Evolutionary conservation across 2,797 vertebrate species (phyloP), one percentile per base, ranked within the genome.

Genomic region (Mycteria americana): DNA sequence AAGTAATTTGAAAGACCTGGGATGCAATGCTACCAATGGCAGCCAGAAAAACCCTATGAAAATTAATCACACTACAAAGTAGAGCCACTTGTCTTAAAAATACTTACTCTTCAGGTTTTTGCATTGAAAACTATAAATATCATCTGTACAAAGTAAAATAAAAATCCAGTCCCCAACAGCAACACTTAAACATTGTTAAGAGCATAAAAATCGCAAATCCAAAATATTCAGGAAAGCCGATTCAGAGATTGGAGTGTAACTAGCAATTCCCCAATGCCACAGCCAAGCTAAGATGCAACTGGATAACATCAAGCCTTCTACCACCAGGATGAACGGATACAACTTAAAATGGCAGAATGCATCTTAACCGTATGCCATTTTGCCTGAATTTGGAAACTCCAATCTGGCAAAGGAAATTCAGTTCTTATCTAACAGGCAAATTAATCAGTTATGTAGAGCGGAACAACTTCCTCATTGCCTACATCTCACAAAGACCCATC

Each of bases 361-460:
- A 48, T 39, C n/a, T 59, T 41, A 73, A 75, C 24, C 2, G 1
- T 19, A 33, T 18, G 11, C 2, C 0, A 0, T n/a, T 92, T 77
- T 46, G 33, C 74, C 41, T 37, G 4, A 50, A n/a, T 68, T 41
- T 50, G 50, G 28, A 46, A 81, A 78, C 19, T 50, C 33, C 41
- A 81, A 21, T 6, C 7, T 50, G 39, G 31, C 37, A 81, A 91
- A 74, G 14, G 31, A 46, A 68, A 78, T 35, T 37, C 22, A n/a
- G 4, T 45, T 78, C 69, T 67, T 50, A 59, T 6, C 65, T 24
- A 73, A 54, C 2, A 67, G n/a, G 10, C 14, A 74, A 53, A 78
- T 33, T 43, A 63, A 37, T 46, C 23, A n/a, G 4, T 56, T 37
- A 57, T 0, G 6, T 10, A 75, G 37, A 70, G 18, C 2, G 23